These are phyloP conservation scores for Penaeus monodon DNA, from an alignment of 2,888 invertebrate species.

Conservation along the genomic window DNA sequence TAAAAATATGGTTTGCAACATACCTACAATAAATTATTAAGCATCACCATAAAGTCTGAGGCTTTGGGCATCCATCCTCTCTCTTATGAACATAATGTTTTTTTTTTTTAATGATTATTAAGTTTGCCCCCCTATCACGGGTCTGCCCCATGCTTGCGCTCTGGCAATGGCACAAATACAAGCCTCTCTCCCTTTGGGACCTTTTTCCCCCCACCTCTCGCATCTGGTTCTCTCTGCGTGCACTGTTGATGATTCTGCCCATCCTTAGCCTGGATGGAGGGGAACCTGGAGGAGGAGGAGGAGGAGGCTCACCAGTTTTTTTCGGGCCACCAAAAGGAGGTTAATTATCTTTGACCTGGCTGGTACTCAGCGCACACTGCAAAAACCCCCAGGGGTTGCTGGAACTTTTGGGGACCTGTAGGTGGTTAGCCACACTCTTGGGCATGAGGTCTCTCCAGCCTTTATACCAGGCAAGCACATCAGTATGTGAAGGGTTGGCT, in stretches of 20 bases:
- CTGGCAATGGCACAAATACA: conserved; percentile 88
- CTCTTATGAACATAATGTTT: conserved; percentile 80
- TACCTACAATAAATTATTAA: no score
- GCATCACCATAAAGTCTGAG: conserved; percentile 62
- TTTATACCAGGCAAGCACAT: conserved; percentile 88
- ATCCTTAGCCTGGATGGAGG: conserved; percentile 49
- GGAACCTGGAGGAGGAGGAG: conserved; percentile 67
- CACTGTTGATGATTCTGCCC: conserved; percentile 57
- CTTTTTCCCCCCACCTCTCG: conserved; percentile 85
- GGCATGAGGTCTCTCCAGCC: conserved; percentile 76
- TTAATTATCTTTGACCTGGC: conserved; percentile 74
- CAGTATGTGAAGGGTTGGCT: conserved; percentile 88
- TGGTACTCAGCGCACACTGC: conserved; percentile 70
- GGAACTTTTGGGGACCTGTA: conserved; percentile 80
- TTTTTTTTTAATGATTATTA: conserved; percentile 86
- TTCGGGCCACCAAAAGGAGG: conserved; percentile 58
- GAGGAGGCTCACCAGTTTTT: conserved; percentile 64
- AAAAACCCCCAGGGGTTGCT: conserved; percentile 88
- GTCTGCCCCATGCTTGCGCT: conserved; percentile 85
- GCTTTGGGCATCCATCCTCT: conserved; percentile 64
- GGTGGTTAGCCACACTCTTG: conserved; percentile 73
- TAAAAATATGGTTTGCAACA: no score
- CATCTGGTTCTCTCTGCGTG: conserved; percentile 76
- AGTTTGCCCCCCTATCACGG: conserved; percentile 82
- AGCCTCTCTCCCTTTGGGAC: conserved; percentile 89